Conservation (phyloP, 2,113 vertebrate species). For the Piaya cayana region DNA sequence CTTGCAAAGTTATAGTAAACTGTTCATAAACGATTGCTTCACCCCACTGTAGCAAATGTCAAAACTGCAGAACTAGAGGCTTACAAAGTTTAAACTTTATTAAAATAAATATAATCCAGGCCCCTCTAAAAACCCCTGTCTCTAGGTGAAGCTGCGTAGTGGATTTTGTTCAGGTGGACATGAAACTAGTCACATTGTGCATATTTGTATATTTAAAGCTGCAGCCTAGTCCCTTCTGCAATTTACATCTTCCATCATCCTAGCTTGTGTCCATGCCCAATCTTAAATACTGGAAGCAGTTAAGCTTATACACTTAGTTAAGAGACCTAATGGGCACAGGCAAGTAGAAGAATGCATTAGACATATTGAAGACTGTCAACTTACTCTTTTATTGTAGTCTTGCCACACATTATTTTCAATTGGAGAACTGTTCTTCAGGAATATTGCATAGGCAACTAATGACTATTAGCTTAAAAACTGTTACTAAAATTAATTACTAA, state of each 20-base stretch:
- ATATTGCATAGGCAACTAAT: background rate
- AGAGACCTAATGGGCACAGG: background rate
- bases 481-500: conserved; percentile 11
- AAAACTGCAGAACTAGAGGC: background rate
- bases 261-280: background rate
- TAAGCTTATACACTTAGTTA: background rate
- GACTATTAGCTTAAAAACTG: background rate
- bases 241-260: background rate
- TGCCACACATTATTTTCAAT: background rate
- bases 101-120: background rate
- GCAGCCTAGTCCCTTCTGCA: background rate
- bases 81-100: background rate
- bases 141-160: background rate
- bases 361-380: background rate
- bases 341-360: background rate
- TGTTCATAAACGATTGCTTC: background rate
- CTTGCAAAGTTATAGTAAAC: background rate
- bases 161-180: background rate
- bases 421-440: background rate
- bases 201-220: background rate
- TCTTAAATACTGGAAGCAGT: background rate
- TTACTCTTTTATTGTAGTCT: background rate
- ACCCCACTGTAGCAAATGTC: background rate
- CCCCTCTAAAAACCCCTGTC: fast-evolving
- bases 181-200: background rate